Base-by-base conservation (phyloP, 2,113 vertebrate genomes). In the Scartelaos histophorus region DNA sequence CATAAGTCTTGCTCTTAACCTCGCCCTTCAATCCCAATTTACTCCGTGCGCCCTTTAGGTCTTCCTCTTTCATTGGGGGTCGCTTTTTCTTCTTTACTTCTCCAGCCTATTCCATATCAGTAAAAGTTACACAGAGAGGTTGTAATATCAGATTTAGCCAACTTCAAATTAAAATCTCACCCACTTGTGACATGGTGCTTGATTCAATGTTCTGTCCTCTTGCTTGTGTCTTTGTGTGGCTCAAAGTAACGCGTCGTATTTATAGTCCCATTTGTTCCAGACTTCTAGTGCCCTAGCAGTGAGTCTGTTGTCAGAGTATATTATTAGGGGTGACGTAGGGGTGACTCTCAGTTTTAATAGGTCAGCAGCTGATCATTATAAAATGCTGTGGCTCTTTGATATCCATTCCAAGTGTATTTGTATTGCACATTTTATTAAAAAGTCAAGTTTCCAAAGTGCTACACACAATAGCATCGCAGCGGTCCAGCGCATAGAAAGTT, bases 1-100 rank as follows among this genome's bases (percentile, higher is more conserved):
- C 96, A 88, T 98, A 98, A 43, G 98, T 99, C 90, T 99, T 99
- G 78, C 96, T 98, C 91, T 97, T 97, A 82, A 96, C 95, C 67
- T 95, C 95, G 66, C 95, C 95, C 88, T 97, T 96, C 79, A 94
- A 92, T 34, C 92, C 67, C 80, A 99, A 93, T 70, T 96, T 97
- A 85, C 91, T 92, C 85, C 94, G 95, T n/a, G 97, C 97, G 83
- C 97, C 97, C 86, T 97, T 98, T 74, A 99, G 92, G 90, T 99
- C 97, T 89, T 99, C 97, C 82, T 95, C 97, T 85, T 98, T 98
- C 90, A 98, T 85, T 1, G 94, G 94, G 64, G 98, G 97, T 17
- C 96, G 94, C 88, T 98, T 98, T 94, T 99, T 98, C 93, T 95
- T 95, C 82, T 93, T 98, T 73, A 97, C 90, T 13, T 93, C 93